phyloP scores from a whole-genome alignment of 1,140 invertebrate species.

The Ylistrum balloti region DNA sequence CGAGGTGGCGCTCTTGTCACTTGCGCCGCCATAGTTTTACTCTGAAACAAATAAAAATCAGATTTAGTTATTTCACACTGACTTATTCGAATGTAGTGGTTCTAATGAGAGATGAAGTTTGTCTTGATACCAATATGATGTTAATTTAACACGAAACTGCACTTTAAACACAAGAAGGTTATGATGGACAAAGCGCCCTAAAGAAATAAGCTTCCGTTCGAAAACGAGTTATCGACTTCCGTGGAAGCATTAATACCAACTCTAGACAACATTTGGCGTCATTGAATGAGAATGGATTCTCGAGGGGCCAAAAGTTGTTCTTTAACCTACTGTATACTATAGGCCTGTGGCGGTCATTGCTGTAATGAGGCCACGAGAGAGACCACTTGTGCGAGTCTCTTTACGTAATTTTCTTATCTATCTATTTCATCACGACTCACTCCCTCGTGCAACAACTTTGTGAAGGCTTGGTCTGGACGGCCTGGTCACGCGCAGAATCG shows the following conservation, averaged over 20 bases:
- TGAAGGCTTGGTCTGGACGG: too few relatives aligned
- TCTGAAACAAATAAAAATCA: not conserved
- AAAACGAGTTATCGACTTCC: not conserved
- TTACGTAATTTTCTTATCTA: not conserved
- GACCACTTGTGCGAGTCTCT: not conserved
- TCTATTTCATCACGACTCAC: too few relatives aligned
- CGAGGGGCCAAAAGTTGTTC: not conserved
- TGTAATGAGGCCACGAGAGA: not conserved
- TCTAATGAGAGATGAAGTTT: too few relatives aligned
- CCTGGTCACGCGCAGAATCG: too few relatives aligned
- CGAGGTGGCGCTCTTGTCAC: not conserved
- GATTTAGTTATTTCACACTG: not conserved
- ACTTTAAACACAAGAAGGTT: not conserved
- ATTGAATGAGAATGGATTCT: not conserved
- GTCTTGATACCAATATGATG: too few relatives aligned
- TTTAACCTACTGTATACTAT: not conserved
- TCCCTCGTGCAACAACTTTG: too few relatives aligned
- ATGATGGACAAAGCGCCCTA: not conserved
- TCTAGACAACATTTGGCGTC: not conserved
- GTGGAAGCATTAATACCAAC: not conserved
- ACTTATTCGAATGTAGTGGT: not conserved
- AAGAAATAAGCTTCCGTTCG: not conserved
- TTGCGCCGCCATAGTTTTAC: not conserved
- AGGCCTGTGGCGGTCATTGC: not conserved
- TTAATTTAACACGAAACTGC: not conserved